Percentiles rank a stretch among this genome's conserved stretches.
Conservation (phyloP, 2,113 vertebrate genomes). For the Urocynchramus pylzowi region DNA sequence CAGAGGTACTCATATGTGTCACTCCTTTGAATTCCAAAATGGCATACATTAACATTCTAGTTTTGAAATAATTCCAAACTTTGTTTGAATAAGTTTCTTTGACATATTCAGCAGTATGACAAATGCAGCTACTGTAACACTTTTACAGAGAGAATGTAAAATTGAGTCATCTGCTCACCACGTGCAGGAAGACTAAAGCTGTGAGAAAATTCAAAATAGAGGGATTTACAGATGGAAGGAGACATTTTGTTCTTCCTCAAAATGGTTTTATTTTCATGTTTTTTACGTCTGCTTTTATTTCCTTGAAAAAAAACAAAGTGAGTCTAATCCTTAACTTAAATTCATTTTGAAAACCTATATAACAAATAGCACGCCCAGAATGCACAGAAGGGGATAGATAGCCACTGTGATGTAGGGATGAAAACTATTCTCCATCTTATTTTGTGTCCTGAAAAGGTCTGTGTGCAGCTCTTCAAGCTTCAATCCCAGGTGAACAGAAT, state of each 20-base stretch:
- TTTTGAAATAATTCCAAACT: neutral
- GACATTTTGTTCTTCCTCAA: neutral
- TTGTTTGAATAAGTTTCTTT: neutral
- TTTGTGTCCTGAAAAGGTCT: neutral
- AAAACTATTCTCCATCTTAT: neutral
- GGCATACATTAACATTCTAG: neutral
- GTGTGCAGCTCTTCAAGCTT: neutral
- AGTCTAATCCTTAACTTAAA: neutral
- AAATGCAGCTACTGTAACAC: neutral
- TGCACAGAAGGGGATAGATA: neutral
- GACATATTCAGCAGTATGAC: neutral
- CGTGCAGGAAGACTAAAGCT: neutral
- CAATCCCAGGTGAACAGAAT: neutral
- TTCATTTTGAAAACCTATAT: neutral
- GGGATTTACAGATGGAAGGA: neutral
- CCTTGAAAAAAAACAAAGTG: neutral
- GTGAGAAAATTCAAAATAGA: neutral
- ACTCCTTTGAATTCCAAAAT: neutral
- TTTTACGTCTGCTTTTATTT: neutral
- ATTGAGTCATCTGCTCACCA: neutral
- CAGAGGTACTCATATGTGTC: neutral
- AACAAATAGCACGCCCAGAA: neutral
- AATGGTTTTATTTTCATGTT: neutral
- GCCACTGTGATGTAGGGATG: neutral
- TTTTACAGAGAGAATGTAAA: neutral